These are phyloP conservation scores for Monodelphis domestica DNA, from an alignment of 2,797 vertebrate species.

Conservation along the genomic window DNA sequence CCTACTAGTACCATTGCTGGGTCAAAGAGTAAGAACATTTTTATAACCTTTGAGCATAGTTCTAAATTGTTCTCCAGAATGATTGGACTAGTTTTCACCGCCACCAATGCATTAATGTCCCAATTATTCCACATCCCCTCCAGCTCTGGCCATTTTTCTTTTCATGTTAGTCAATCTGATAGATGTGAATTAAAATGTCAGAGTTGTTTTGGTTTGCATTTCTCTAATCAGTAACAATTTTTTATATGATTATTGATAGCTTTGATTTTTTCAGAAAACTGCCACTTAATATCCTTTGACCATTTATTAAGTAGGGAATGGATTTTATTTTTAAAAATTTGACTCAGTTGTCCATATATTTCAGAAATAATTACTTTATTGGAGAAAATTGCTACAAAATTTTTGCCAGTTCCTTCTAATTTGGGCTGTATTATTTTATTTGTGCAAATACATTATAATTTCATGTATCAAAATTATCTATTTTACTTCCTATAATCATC, in stretches of 20 bases:
- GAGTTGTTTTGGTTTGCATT: not conserved
- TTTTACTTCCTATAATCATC: not conserved
- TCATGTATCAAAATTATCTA: not conserved
- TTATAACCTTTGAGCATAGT: not conserved
- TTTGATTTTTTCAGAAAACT: not conserved
- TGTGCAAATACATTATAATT: not conserved
- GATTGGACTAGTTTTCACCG: no score
- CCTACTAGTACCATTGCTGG: not conserved
- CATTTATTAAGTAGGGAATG: not conserved
- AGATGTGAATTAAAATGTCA: not conserved
- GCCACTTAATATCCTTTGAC: not conserved
- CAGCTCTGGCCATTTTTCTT: not conserved
- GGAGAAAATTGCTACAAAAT: not conserved
- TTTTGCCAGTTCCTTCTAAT: not conserved
- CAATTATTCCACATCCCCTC: no score
- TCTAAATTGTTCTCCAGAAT: not conserved
- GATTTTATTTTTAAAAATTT: not conserved
- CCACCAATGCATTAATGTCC: no score
- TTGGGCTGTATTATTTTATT: not conserved
- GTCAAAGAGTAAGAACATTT: not conserved
- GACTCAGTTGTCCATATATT: not conserved
- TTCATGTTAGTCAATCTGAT: not conserved
- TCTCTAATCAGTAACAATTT: not conserved
- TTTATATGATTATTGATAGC: not conserved
- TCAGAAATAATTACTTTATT: not conserved